Evolutionary conservation across 2,113 vertebrate genomes (phyloP).

Genomic region (Andinoacara biseriatus): DNA sequence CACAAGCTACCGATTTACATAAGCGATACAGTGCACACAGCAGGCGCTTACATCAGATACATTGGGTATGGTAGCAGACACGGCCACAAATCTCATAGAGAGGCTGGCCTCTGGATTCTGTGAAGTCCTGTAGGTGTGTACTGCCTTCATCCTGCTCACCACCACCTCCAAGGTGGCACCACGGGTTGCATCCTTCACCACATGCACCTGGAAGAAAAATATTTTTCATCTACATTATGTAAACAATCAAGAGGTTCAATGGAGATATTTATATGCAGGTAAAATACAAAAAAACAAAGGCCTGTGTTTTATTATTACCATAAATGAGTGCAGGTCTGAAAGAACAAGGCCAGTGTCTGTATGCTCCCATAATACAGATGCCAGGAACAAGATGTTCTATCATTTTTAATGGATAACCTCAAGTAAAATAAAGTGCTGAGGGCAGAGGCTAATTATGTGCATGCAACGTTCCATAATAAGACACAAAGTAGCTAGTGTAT

Average conservation of each 20-base stretch:
- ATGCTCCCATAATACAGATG: neutral
- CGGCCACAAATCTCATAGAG: slow-evolving; percentile 92
- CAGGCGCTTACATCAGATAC: slow-evolving; percentile 87
- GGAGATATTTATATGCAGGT: neutral
- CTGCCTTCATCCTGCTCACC: slow-evolving; percentile 97
- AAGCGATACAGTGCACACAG: neutral
- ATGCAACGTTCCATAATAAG: neutral
- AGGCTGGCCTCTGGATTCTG: slow-evolving; percentile 68
- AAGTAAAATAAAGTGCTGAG: slow-evolving; percentile 14
- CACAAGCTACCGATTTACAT: neutral
- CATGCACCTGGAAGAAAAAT: slow-evolving; percentile 84
- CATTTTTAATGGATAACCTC: slow-evolving; percentile 5
- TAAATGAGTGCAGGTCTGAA: neutral
- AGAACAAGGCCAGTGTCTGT: neutral
- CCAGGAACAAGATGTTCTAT: slow-evolving; percentile 8
- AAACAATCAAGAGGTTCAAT: neutral
- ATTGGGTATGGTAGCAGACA: slow-evolving; percentile 97
- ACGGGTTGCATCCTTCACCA: slow-evolving; percentile 92
- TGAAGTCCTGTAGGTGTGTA: slow-evolving; percentile 78
- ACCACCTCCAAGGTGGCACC: slow-evolving; percentile 97
- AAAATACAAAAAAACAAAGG: neutral
- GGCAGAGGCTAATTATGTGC: neutral
- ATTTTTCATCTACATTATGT: neutral
- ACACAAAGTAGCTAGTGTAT: neutral
- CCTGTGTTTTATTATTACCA: neutral